Conservation (phyloP, 2,888 invertebrate species). For the Pseudococcus jackbeardsleyi region DNA sequence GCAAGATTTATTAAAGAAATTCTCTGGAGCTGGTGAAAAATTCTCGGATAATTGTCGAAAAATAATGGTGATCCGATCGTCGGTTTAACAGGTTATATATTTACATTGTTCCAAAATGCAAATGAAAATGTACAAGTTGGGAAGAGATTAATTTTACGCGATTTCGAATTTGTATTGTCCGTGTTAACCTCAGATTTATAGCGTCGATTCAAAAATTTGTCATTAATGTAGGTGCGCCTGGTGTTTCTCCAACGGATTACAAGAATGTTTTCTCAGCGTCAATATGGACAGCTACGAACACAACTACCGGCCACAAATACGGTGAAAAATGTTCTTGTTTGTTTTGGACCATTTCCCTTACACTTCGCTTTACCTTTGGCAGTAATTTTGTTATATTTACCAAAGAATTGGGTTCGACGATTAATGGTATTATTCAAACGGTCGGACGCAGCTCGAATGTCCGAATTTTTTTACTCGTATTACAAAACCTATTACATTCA, state of each 20-base stretch:
- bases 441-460: constrained; percentile 24
- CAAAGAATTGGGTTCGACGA: constrained; percentile 1
- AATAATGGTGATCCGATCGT: constrained; percentile 45
- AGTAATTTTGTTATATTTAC: constrained; percentile 52
- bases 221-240: constrained; percentile 42
- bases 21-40: constrained; percentile 24
- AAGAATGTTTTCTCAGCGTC: constrained; percentile 50
- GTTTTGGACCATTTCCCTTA: too few relatives aligned
- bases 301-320: constrained; percentile 47
- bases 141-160: constrained; percentile 53
- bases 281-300: constrained; percentile 50
- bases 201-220: constrained; percentile 56
- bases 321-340: constrained; percentile 53
- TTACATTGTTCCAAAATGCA: constrained; percentile 54
- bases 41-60: constrained; percentile 46
- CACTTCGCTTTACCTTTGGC: background rate
- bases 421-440: constrained; percentile 47
- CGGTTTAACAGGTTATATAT: constrained; percentile 53
- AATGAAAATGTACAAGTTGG: constrained; percentile 45
- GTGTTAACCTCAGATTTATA: constrained; percentile 36
- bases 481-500: constrained; percentile 42
- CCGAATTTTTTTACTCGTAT: constrained; percentile 49
- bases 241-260: constrained; percentile 25
- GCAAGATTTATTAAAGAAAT: constrained; percentile 53
- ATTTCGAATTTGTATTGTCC: constrained; percentile 56